A percentile compares a stretch with the other conserved stretches of the same genome.
Conservation (phyloP, 2,797 vertebrate genomes). For the Neoniphon sammara region DNA sequence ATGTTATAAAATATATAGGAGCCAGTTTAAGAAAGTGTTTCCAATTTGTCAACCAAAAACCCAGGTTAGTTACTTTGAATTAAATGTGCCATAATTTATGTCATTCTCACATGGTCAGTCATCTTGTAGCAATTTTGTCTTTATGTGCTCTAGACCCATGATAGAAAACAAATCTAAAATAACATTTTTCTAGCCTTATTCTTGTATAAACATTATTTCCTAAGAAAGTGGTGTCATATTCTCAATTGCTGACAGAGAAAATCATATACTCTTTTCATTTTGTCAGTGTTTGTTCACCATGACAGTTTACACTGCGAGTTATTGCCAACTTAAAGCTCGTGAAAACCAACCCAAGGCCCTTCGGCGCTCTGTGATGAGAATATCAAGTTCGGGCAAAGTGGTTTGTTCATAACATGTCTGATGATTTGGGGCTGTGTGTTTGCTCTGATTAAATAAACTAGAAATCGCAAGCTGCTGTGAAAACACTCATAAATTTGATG, state of each 20-base stretch:
- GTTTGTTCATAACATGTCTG: conserved; percentile 65
- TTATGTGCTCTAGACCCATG: not conserved
- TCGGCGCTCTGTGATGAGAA: conserved; percentile 46
- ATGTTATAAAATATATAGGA: not conserved
- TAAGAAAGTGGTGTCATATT: not conserved
- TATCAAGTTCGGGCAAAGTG: conserved; percentile 67
- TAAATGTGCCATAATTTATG: no score
- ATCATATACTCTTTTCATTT: conserved; percentile 23
- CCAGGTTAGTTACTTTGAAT: no score
- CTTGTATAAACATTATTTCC: conserved; percentile 14
- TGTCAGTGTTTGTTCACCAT: conserved; percentile 29
- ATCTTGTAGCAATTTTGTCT: not conserved
- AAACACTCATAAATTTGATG: conserved; percentile 67
- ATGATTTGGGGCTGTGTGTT: conserved; percentile 60
- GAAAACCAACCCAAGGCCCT: conserved; percentile 56
- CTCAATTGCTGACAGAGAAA: conserved; percentile 4
- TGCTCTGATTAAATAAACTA: conserved; percentile 72
- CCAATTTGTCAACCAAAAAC: not conserved
- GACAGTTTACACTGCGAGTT: conserved; percentile 17
- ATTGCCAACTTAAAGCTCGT: conserved; percentile 55
- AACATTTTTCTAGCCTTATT: not conserved
- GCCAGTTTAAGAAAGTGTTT: not conserved
- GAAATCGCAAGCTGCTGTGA: conserved; percentile 62
- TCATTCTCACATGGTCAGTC: not conserved
- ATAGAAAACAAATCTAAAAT: conserved; percentile 3